Evolutionary conservation across 2,113 vertebrate species (phyloP), one percentile per base, ranked within the genome.

Genomic region (Cottus gobio): DNA sequence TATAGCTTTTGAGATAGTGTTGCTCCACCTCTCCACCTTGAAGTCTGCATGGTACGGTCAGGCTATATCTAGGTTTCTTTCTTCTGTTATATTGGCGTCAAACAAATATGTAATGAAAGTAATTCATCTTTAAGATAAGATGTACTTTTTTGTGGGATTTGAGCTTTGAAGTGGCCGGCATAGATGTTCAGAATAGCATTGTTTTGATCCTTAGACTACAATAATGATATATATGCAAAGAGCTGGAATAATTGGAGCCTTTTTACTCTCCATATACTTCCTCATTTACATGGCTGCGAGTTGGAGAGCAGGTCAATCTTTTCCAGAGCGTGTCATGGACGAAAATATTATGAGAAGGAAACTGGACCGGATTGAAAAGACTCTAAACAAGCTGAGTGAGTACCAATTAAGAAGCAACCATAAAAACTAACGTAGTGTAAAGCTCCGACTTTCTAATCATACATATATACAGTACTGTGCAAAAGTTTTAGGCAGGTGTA

Each of bases 351-450:
- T 85, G 36, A 76, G 20, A 11, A 65, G 22, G 18, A 89, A 77
- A 74, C 80, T 91, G 67, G 85, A 91, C 36, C 26, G 37, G 8
- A 85, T 92, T 30, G 77, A 92, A 67, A 7, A 69, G 36, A 82
- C 15, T 1, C 12, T 92, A 3, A 24, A 72, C 48, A 80, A 60
- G 24, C 50, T 91, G 57, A 48, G 88, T 92, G 73, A 91, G 89
- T 77, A 39, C 5, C 4, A 42, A 52, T 24, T 36, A 56, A 37
- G 10, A 26, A 10, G 12, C n/a, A 58, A 12, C 7, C 2, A 26
- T 2, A 46, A 36, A 18, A 34, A 30, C 34, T 0, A 2, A 3
- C 15, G 3, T 13, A 12, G 11, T 71, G 56, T 72, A 48, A 60
- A 60, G 18, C 26, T 54, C 31, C 34, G 26, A 9, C 42, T 48